Conservation (phyloP, 2,113 vertebrate genomes). For the Dicaeum eximium region DNA sequence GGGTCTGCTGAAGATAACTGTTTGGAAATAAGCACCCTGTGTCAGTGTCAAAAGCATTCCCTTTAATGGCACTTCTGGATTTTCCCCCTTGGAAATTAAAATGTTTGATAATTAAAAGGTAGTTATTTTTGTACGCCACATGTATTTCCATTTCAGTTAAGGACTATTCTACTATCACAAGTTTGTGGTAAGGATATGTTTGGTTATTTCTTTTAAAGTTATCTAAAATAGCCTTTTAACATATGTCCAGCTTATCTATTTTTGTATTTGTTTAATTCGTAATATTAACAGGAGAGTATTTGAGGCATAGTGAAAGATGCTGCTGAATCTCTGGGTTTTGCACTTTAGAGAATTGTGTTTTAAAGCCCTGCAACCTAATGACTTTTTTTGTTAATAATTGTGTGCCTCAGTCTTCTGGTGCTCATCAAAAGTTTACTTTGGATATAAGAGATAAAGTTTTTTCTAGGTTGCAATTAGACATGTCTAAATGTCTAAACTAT, state of each 20-base stretch:
- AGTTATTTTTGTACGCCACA: neutral
- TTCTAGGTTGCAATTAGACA: neutral
- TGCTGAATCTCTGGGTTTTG: neutral
- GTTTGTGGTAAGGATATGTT: neutral
- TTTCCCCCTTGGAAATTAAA: neutral
- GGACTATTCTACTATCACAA: neutral
- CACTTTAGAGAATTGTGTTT: neutral
- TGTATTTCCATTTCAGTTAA: neutral
- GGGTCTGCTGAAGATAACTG: neutral
- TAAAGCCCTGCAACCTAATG: neutral
- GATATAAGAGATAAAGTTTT: neutral
- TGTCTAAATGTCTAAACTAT: neutral
- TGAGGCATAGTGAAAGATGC: neutral
- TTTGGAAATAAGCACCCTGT: neutral
- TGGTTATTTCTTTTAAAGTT: neutral
- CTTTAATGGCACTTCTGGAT: neutral
- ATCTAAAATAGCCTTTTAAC: neutral
- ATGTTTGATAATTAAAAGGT: neutral
- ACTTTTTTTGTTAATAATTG: neutral
- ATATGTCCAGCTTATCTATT: neutral
- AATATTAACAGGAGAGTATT: neutral
- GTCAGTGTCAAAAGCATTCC: neutral
- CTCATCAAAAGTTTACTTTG: neutral
- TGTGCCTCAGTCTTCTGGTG: neutral
- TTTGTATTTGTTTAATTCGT: neutral